phyloP scores from a whole-genome alignment of 2,113 vertebrate genomes.

The Hucho hucho region DNA sequence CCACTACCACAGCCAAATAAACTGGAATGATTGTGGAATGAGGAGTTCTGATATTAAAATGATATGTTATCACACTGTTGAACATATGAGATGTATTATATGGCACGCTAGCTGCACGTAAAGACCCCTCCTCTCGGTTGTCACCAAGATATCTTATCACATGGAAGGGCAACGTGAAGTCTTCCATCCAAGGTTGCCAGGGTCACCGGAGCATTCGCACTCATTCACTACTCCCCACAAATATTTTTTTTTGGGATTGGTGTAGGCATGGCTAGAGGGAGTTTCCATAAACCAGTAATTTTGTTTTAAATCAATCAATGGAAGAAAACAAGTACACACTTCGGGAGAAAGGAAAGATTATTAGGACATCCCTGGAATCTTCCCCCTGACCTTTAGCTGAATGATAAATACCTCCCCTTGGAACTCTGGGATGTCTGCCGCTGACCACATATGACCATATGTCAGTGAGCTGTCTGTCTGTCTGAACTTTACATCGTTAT shows the following conservation, averaged over 20 bases:
- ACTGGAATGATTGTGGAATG: too few relatives aligned
- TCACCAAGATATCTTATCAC: background rate
- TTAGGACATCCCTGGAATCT: too few relatives aligned
- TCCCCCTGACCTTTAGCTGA: conserved; percentile 60
- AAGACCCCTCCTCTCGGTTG: background rate
- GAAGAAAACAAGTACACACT: too few relatives aligned
- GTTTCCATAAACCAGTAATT: too few relatives aligned
- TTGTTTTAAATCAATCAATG: too few relatives aligned
- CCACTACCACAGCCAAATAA: too few relatives aligned
- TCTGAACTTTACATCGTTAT: background rate
- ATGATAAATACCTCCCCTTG: conserved; percentile 31
- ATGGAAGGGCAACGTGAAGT: conserved; percentile 10
- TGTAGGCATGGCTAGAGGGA: too few relatives aligned
- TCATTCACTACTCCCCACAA: too few relatives aligned
- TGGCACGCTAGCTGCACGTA: background rate
- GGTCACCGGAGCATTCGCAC: conserved; percentile 1
- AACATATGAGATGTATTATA: background rate
- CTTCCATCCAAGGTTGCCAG: background rate
- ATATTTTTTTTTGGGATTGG: too few relatives aligned
- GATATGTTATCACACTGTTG: background rate
- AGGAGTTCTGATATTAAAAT: too few relatives aligned
- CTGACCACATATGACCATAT: conserved; percentile 43
- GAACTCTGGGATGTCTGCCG: conserved; percentile 45
- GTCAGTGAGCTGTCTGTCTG: conserved; percentile 20
- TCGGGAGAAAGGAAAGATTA: too few relatives aligned